Conservation (phyloP, 2,797 vertebrate genomes). For the Microhierax caerulescens region DNA sequence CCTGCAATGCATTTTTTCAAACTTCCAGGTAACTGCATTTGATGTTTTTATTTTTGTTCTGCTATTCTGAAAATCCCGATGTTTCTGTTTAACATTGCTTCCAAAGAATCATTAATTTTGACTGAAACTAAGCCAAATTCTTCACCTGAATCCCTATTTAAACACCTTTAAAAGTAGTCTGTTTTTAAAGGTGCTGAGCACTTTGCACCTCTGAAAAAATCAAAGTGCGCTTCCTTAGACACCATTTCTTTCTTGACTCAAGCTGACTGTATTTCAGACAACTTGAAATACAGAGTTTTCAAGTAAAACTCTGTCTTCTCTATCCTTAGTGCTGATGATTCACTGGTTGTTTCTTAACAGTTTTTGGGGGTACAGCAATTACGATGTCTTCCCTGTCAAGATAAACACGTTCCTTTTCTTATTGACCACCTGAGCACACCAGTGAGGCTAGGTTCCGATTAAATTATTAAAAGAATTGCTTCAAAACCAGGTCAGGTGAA, state of each 20-base stretch:
- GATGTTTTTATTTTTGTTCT: not conserved
- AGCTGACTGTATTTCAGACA: not conserved
- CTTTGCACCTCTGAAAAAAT: not conserved
- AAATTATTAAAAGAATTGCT: not conserved
- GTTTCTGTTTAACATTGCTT: not conserved
- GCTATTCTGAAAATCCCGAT: not conserved
- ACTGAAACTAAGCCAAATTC: not conserved
- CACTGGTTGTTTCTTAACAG: not conserved
- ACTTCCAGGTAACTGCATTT: not conserved
- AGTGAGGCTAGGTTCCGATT: accelerated
- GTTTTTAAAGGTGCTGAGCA: not conserved
- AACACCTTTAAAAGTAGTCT: not conserved
- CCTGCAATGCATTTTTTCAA: not conserved
- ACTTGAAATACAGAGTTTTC: not conserved
- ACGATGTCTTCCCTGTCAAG: not conserved
- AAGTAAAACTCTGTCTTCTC: not conserved
- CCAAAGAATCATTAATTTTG: not conserved
- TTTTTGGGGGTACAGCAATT: not conserved
- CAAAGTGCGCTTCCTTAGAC: not conserved
- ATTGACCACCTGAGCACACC: not conserved
- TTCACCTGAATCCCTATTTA: not conserved
- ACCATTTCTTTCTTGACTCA: not conserved
- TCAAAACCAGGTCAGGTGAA: not conserved
- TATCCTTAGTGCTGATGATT: not conserved
- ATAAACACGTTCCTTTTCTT: not conserved